A percentile compares a stretch with the other conserved stretches of the same genome.
These are phyloP conservation scores for Macropis europaea DNA, from an alignment of 2,888 invertebrate species.

Conservation along the genomic window DNA sequence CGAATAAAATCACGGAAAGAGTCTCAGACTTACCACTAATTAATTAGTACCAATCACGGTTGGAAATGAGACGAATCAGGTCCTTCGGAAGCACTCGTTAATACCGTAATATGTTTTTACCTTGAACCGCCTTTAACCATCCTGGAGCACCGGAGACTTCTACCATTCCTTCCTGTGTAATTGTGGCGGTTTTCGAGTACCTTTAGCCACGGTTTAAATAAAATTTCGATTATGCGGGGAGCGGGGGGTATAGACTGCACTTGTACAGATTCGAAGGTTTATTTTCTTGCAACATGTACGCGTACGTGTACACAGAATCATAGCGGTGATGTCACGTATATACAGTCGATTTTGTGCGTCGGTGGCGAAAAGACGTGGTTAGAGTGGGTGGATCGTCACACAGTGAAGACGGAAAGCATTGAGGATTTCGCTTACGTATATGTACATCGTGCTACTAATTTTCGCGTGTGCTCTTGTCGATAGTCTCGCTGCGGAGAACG, in stretches of 20 bases:
- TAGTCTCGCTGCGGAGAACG: constrained; percentile 28
- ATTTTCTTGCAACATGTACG: constrained; percentile 68
- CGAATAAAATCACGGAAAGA: constrained; percentile 41
- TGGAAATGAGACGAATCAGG: neutral
- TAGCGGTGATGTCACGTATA: constrained; percentile 59
- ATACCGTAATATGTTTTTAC: no score
- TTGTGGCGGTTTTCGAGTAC: no score
- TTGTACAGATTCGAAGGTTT: constrained; percentile 70
- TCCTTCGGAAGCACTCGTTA: no score
- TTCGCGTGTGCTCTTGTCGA: constrained; percentile 13
- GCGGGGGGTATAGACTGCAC: neutral
- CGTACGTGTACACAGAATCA: constrained; percentile 49
- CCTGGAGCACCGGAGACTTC: no score
- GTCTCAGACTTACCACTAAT: constrained; percentile 31
- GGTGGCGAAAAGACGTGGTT: constrained; percentile 45
- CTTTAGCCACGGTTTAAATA: no score
- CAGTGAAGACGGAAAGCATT: constrained; percentile 38
- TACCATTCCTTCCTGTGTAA: no score
- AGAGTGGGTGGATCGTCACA: constrained; percentile 29
- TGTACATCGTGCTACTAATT: constrained; percentile 54
- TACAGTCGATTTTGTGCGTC: constrained; percentile 64
- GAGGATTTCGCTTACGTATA: constrained; percentile 37
- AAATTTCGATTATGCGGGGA: neutral
- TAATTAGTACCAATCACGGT: constrained; percentile 39
- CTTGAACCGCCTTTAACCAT: no score